Conservation (phyloP, 2,797 vertebrate species). For the Acropternis orthonyx region DNA sequence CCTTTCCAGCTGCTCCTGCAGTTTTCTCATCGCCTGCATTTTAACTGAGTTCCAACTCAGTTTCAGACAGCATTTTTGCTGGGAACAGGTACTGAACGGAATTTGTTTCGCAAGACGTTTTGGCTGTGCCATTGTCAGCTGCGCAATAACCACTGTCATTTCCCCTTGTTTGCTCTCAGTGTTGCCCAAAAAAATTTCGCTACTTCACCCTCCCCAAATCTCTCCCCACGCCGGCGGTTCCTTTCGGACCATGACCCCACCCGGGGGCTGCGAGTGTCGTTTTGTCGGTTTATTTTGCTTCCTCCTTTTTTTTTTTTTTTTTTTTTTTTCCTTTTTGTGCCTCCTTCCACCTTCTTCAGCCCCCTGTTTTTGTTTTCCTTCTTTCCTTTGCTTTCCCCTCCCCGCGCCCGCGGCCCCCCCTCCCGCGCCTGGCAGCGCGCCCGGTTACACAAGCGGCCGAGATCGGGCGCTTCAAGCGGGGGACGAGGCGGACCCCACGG, state of each 20-base stretch:
- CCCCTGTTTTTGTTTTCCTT: accelerated
- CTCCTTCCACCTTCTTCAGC: background rate
- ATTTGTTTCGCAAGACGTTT: accelerated
- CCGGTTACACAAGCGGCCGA: constrained; percentile 8
- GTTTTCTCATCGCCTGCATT: background rate
- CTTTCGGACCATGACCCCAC: accelerated
- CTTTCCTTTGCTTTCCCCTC: accelerated
- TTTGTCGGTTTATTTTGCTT: accelerated
- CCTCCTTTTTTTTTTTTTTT: too few species aligned
- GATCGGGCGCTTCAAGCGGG: background rate
- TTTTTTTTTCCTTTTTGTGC: too few species aligned
- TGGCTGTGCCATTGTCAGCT: background rate
- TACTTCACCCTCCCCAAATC: background rate
- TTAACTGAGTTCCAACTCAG: accelerated
- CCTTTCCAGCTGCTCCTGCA: background rate
- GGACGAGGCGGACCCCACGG: accelerated
- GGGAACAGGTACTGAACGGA: too few species aligned
- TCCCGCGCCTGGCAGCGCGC: background rate
- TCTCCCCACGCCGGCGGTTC: accelerated
- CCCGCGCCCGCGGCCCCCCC: accelerated
- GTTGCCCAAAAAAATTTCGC: background rate
- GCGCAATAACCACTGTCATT: accelerated
- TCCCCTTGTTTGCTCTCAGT: accelerated
- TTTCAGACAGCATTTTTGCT: background rate
- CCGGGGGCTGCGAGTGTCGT: accelerated